Conservation (phyloP, 1,140 invertebrate species). For the Drosophila lini region DNA sequence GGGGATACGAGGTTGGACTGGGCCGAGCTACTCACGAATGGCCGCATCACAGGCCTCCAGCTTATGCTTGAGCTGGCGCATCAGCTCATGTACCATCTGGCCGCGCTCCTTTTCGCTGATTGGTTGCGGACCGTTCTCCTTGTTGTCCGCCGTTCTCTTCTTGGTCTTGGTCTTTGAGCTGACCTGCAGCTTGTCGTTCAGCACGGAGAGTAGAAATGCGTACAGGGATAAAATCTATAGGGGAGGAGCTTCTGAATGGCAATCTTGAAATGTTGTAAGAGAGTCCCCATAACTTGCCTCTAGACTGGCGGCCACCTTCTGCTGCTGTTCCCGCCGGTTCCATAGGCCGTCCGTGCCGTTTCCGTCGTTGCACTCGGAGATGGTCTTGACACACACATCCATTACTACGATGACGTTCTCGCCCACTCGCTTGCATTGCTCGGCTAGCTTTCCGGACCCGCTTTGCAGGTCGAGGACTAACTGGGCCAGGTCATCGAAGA, state of each 20-base stretch:
- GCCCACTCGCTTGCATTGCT: constrained; percentile 66
- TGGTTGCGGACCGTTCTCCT: constrained; percentile 45
- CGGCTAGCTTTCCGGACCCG: constrained; percentile 45
- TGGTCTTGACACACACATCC: constrained; percentile 58
- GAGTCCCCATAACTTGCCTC: constrained; percentile 53
- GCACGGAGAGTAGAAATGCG: constrained; percentile 77
- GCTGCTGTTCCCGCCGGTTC: constrained; percentile 68
- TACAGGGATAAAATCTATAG: constrained; percentile 77
- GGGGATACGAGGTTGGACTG: background rate
- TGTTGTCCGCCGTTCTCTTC: constrained; percentile 55
- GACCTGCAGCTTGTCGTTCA: constrained; percentile 78
- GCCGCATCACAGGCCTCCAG: constrained; percentile 70
- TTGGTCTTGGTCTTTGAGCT: constrained; percentile 69
- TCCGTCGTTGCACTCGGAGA: constrained; percentile 68
- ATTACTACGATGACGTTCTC: constrained; percentile 62
- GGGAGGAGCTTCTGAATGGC: background rate
- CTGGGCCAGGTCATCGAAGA: constrained; percentile 74
- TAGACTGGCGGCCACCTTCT: constrained; percentile 68
- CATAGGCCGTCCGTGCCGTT: constrained; percentile 70
- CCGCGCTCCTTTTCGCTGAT: constrained; percentile 80
- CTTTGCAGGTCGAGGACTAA: constrained; percentile 69
- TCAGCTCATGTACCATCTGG: constrained; percentile 71
- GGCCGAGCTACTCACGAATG: constrained; percentile 58
- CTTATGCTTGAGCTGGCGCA: constrained; percentile 78
- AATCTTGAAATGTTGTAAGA: background rate